Evolutionary conservation across 2,797 vertebrate genomes (phyloP).

Genomic region (Falco rusticolus): DNA sequence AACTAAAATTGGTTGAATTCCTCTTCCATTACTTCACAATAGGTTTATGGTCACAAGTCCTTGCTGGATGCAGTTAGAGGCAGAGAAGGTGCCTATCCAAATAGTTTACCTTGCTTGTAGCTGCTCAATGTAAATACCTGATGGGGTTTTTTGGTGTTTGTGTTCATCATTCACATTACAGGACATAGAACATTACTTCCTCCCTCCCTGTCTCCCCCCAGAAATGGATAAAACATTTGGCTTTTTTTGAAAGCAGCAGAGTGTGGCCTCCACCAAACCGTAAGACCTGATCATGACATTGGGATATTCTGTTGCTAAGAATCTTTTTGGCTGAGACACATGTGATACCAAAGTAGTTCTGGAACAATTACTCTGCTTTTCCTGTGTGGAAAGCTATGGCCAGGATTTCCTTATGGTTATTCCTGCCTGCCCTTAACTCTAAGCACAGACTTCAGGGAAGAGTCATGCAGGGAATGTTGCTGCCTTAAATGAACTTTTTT

Average conservation of each 20-base stretch:
- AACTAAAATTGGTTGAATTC: not conserved
- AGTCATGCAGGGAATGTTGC: not conserved
- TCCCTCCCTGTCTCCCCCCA: accelerated
- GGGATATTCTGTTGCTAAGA: not conserved
- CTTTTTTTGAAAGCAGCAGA: not conserved
- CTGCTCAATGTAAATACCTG: not conserved
- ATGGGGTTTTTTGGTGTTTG: not conserved
- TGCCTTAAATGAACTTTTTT: not conserved
- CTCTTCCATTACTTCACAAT: not conserved
- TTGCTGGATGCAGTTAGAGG: not conserved
- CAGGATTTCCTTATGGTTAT: not conserved
- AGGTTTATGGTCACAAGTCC: not conserved
- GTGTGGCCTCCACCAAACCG: not conserved
- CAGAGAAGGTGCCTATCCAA: not conserved
- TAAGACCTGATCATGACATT: not conserved
- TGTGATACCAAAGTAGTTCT: not conserved
- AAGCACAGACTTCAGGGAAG: not conserved
- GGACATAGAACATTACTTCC: not conserved
- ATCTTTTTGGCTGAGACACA: not conserved
- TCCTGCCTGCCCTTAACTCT: not conserved
- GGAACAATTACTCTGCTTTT: not conserved
- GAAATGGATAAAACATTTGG: not conserved
- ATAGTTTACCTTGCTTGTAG: not conserved
- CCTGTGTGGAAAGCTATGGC: not conserved
- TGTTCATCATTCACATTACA: not conserved